Conservation (phyloP, 2,888 invertebrate genomes). For the Petrolisthes cinctipes region DNA sequence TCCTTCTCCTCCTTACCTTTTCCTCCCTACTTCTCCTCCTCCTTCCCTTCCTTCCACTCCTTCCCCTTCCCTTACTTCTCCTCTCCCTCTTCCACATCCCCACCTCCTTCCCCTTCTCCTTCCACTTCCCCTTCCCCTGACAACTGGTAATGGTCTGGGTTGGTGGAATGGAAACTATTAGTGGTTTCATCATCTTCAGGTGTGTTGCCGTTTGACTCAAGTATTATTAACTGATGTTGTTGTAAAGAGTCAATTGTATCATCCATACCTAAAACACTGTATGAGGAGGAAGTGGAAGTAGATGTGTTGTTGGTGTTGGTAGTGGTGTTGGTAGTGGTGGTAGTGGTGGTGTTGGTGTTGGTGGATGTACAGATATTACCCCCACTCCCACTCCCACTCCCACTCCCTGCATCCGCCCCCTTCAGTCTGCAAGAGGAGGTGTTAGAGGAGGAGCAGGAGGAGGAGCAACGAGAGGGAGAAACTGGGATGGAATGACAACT, state of each 20-base stretch:
- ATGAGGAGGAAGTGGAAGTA: too few species aligned
- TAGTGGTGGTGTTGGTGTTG: too few species aligned
- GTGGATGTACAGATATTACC: too few species aligned
- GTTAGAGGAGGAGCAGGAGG: too few species aligned
- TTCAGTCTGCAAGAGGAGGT: too few species aligned
- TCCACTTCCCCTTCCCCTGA: background rate
- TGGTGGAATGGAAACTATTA: slow-evolving; percentile 42
- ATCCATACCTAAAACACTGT: background rate
- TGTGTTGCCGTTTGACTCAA: slow-evolving; percentile 31
- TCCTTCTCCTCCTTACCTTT: too few species aligned
- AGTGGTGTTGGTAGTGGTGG: too few species aligned
- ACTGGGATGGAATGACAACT: too few species aligned
- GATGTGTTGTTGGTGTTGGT: too few species aligned
- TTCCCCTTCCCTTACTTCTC: background rate
- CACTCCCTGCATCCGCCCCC: too few species aligned
- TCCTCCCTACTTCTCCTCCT: background rate
- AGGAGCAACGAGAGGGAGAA: too few species aligned
- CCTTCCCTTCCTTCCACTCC: background rate
- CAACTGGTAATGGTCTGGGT: slow-evolving; percentile 17
- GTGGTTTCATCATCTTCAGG: slow-evolving; percentile 25
- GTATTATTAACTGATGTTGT: background rate
- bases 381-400: too few species aligned
- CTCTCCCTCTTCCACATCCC: background rate
- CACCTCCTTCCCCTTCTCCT: background rate
- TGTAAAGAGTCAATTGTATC: background rate